Evolutionary conservation across 2,113 vertebrate genomes (phyloP).

Genomic region (Vidua macroura): DNA sequence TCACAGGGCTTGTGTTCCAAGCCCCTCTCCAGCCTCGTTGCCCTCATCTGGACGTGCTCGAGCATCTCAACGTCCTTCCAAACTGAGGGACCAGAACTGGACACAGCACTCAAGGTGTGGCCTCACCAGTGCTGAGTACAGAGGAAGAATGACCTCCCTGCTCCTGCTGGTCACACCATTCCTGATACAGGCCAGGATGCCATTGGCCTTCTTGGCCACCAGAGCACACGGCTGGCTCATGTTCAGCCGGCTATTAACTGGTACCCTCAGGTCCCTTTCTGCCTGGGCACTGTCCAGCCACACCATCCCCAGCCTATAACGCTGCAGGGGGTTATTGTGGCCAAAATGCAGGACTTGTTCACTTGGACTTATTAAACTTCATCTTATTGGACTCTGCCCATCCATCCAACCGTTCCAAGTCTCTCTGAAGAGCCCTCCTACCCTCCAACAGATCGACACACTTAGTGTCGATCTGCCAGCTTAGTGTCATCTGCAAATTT

Average conservation of each 20-base stretch:
- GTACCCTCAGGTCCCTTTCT: background rate
- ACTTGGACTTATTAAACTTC: background rate
- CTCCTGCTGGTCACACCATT: background rate
- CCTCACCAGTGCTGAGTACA: background rate
- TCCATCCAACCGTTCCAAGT: no score
- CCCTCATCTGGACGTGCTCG: background rate
- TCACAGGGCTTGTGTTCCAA: background rate
- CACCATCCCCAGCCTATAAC: background rate
- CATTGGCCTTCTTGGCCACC: background rate
- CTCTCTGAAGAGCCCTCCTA: no score
- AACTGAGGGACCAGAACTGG: background rate
- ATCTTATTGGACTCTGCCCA: no score
- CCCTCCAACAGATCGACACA: no score
- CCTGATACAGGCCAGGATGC: background rate
- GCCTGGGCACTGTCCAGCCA: background rate
- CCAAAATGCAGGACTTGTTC: no score
- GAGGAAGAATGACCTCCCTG: background rate
- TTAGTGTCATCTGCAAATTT: no score
- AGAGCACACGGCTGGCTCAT: no score
- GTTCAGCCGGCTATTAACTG: background rate
- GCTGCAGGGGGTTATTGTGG: background rate
- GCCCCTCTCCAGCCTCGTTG: background rate
- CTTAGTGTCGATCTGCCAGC: no score
- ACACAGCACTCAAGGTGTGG: background rate
- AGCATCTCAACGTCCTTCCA: background rate